phyloP scores from a whole-genome alignment of 2,888 invertebrate species.

The Clostera curtula region DNA sequence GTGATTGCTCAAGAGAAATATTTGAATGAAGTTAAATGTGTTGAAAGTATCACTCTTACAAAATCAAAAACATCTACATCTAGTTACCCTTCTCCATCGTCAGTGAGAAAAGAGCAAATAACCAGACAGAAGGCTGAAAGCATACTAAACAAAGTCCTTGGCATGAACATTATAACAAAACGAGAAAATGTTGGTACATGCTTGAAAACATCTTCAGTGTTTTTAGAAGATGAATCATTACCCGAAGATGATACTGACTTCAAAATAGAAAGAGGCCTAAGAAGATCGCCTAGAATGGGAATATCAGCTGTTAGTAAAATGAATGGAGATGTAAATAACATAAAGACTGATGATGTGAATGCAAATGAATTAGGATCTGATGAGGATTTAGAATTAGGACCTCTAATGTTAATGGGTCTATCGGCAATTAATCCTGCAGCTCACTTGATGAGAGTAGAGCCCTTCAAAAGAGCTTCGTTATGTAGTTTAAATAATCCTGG shows the following conservation, averaged over 20 bases:
- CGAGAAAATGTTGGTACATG: slow-evolving; percentile 60
- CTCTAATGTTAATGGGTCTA: slow-evolving; percentile 80
- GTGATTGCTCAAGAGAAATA: slow-evolving; percentile 72
- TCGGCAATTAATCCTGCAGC: slow-evolving; percentile 78
- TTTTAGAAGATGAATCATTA: slow-evolving; percentile 59
- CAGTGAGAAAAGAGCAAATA: slow-evolving; percentile 58
- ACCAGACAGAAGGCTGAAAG: slow-evolving; percentile 68
- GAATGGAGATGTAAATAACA: slow-evolving; percentile 65
- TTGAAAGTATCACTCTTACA: slow-evolving; percentile 63
- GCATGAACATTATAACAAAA: slow-evolving; percentile 63
- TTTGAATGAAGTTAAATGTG: slow-evolving; percentile 66
- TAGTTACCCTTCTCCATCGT: slow-evolving; percentile 50
- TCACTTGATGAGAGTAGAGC: slow-evolving; percentile 75
- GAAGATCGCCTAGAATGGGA: slow-evolving; percentile 63
- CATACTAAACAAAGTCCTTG: slow-evolving; percentile 64
- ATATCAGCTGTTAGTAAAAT: slow-evolving; percentile 65
- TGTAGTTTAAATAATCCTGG: slow-evolving; percentile 38
- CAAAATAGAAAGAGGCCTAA: slow-evolving; percentile 57
- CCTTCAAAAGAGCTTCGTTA: slow-evolving; percentile 56
- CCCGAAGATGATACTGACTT: slow-evolving; percentile 60
- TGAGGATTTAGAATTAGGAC: slow-evolving; percentile 77
- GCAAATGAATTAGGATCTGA: slow-evolving; percentile 60
- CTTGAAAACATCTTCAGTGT: slow-evolving; percentile 61
- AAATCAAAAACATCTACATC: slow-evolving; percentile 45
- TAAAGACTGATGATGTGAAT: slow-evolving; percentile 49